Percentiles rank a stretch among this genome's conserved stretches.
phyloP scores from a whole-genome alignment of 2,113 vertebrate genomes.

The Lichenostomus cassidix region DNA sequence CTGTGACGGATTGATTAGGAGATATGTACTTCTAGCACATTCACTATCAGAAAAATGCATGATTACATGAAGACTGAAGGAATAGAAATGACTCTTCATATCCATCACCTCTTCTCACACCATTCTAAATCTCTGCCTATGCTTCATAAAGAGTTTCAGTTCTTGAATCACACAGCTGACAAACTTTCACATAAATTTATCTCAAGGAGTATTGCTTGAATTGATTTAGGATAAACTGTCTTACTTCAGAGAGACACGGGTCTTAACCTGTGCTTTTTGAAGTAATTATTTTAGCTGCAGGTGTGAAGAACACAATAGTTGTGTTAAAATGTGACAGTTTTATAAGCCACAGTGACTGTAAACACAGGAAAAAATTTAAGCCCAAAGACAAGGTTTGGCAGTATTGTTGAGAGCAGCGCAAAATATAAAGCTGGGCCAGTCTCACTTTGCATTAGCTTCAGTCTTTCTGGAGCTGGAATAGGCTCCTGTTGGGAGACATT shows the following conservation, averaged over 20 bases:
- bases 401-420: not conserved
- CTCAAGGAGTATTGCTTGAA: conserved; percentile 1
- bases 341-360: not conserved
- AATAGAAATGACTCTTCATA: not conserved
- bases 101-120: not conserved
- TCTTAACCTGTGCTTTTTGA: not conserved
- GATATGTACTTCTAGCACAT: not conserved
- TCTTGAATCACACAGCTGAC: conserved; percentile 13
- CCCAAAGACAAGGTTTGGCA: not conserved
- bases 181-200: conserved; percentile 26
- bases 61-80: not conserved
- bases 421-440: not conserved
- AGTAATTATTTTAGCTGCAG: not conserved
- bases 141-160: not conserved
- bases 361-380: not conserved
- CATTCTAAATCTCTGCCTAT: not conserved
- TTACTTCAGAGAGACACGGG: not conserved
- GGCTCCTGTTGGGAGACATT: not conserved
- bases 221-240: conserved; percentile 34
- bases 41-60: not conserved
- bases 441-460: not conserved
- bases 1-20: not conserved
- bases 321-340: not conserved
- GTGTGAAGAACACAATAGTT: not conserved
- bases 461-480: not conserved